These are phyloP conservation scores for Eilema griseolum DNA, from an alignment of 2,888 invertebrate genomes.

Conservation along the genomic window DNA sequence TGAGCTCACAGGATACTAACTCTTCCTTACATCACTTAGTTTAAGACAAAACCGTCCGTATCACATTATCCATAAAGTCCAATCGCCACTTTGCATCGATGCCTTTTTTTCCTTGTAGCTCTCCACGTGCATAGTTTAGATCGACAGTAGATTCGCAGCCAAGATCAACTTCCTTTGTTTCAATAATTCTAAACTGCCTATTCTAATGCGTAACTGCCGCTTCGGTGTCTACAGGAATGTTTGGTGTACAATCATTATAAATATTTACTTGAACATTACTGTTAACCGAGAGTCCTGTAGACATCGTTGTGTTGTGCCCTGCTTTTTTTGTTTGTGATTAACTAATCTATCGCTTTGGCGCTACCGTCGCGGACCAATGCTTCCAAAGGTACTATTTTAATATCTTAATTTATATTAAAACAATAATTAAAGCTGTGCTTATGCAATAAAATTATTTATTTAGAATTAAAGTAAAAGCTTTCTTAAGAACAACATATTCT, in stretches of 20 bases:
- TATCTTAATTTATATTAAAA: conserved; percentile 59
- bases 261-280: conserved; percentile 44
- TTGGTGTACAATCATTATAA: conserved; percentile 44
- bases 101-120: conserved; percentile 30
- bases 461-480: conserved; percentile 5
- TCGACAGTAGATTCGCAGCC: conserved; percentile 42
- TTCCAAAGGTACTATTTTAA: conserved; percentile 80
- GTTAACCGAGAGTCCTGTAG: conserved; percentile 60
- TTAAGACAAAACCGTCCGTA: conserved; percentile 75
- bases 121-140: conserved; percentile 35
- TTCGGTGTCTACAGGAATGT: conserved; percentile 67
- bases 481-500: conserved; percentile 2
- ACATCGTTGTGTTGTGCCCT: conserved; percentile 62
- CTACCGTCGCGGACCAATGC: conserved; percentile 81
- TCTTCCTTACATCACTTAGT: conserved; percentile 73
- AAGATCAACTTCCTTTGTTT: conserved; percentile 42
- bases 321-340: conserved; percentile 83
- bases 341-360: conserved; percentile 84
- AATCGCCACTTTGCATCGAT: conserved; percentile 50
- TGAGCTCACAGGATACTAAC: conserved; percentile 98
- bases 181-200: conserved; percentile 42
- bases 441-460: conserved; percentile 64
- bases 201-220: conserved; percentile 64
- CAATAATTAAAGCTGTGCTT: conserved; percentile 73
- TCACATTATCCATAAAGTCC: conserved; percentile 58